Base-by-base conservation (phyloP, 1,140 invertebrate species). In the Eciton burchellii region DNA sequence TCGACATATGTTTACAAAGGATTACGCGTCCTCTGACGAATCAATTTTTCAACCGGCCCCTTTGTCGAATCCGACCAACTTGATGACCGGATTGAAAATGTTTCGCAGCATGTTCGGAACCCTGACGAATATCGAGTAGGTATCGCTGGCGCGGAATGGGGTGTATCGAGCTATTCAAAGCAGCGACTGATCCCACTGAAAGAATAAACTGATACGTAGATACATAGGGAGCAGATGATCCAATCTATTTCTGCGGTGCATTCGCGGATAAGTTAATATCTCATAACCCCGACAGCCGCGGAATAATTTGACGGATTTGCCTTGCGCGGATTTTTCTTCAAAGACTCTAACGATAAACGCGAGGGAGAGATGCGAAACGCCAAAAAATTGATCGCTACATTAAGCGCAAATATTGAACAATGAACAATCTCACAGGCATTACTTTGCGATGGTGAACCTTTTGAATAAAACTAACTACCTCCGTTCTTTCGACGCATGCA, bases 41-140 rank as follows among this genome's bases (percentile, higher is more conserved):
- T 43, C 29, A 14, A 72, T 72, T 21, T 41, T 24, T n/a, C 16
- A 57, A 72, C 1, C 29, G 57, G 21, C 21, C 47, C 14, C 35
- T 8, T 5, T 43, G 59, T 4, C 14, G 9, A 4, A 16, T 62
- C 62, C 62, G 60, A 16, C 19, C 9, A 74, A 74, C 5, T 74
- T 35, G 19, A 41, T 19, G 9, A 11, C 41, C 24, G 35, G 59
- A 49, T 49, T 3, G 14, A 56, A 52, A 74, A 74, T 74, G 2
- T 52, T 74, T 8, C n/a, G 26, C n/a, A 52, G 8, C 16, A 6
- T 45, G 24, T 70, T 29, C 12, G 4, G 19, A 54, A 21, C 11
- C 16, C 19, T 19, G 14, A 52, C n/a, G 72, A 56, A 66, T 79
- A 82, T 83, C 72, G 72, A 76, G n/a, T 41, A 62, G 19, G 16